Conservation (phyloP, 2,888 invertebrate species). For the Stegana nigrithorax region DNA sequence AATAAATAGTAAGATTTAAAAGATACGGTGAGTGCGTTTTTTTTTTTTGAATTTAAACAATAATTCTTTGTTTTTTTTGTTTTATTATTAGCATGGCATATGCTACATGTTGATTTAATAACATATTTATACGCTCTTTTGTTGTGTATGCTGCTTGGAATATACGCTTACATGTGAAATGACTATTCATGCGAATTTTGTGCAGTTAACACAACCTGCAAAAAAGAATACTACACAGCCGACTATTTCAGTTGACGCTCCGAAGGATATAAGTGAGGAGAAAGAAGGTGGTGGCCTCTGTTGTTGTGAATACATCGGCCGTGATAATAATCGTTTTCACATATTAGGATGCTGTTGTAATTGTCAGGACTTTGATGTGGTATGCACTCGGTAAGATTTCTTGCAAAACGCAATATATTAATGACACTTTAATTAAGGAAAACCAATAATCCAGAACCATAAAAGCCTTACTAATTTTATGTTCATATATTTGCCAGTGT, state of each 20-base stretch:
- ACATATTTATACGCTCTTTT: constrained; percentile 21
- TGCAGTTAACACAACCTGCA: too few relatives aligned
- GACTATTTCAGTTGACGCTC: too few relatives aligned
- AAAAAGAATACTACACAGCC: too few relatives aligned
- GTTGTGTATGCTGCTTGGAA: constrained; percentile 41
- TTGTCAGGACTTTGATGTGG: constrained; percentile 72
- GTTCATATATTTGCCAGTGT: constrained; percentile 34
- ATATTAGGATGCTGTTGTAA: constrained; percentile 73
- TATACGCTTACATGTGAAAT: too few relatives aligned
- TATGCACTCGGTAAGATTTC: constrained; percentile 70
- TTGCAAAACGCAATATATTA: too few relatives aligned
- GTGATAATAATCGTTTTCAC: constrained; percentile 69
- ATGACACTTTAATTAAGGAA: too few relatives aligned
- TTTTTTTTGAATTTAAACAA: too few relatives aligned
- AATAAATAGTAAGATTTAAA: too few relatives aligned
- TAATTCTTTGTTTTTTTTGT: constrained; percentile 33
- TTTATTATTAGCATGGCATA: too few relatives aligned
- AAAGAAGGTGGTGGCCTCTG: constrained; percentile 66
- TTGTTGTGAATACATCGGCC: constrained; percentile 73
- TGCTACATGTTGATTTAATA: constrained; percentile 12
- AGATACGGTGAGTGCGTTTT: constrained; percentile 23
- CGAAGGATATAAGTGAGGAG: too few relatives aligned
- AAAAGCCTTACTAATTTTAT: not conserved
- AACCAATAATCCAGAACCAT: not conserved
- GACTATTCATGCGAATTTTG: too few relatives aligned